Percentiles rank a stretch among this genome's conserved stretches.
phyloP scores from a whole-genome alignment of 2,113 vertebrate genomes.

The Nannospalax galili region DNA sequence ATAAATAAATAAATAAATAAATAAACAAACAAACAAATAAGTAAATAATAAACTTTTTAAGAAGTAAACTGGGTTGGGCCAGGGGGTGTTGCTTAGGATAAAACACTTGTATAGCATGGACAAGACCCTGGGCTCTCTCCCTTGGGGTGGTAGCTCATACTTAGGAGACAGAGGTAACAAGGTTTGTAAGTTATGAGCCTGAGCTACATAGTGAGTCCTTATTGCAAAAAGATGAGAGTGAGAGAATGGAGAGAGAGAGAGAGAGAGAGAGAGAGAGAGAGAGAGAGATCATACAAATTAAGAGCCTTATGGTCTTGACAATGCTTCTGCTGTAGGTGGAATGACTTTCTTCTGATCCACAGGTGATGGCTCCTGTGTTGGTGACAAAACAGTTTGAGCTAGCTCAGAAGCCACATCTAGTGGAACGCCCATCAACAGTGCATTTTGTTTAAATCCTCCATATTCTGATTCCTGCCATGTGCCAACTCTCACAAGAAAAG shows the following conservation, averaged over 20 bases:
- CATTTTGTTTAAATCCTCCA: accelerated
- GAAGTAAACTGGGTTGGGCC: not conserved
- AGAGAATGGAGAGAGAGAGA: not conserved
- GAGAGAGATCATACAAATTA: not conserved
- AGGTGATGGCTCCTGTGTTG: accelerated
- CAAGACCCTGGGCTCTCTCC: not conserved
- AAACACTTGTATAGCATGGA: not conserved
- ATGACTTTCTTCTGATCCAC: not conserved
- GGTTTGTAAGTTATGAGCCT: not conserved
- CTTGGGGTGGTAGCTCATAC: not conserved
- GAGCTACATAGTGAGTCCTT: not conserved
- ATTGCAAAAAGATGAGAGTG: not conserved
- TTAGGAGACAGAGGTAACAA: not conserved
- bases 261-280: not conserved
- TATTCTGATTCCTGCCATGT: not conserved
- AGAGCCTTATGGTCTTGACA: not conserved
- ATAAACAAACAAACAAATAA: not conserved
- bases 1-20: too few relatives aligned
- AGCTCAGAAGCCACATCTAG: accelerated
- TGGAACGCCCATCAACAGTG: accelerated
- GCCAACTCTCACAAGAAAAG: accelerated
- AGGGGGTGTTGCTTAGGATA: not conserved
- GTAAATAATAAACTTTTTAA: too few relatives aligned
- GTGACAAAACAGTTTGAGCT: not conserved
- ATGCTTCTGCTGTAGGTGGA: accelerated